phyloP scores from a whole-genome alignment of 2,113 vertebrate species.

The Oenanthe melanoleuca region DNA sequence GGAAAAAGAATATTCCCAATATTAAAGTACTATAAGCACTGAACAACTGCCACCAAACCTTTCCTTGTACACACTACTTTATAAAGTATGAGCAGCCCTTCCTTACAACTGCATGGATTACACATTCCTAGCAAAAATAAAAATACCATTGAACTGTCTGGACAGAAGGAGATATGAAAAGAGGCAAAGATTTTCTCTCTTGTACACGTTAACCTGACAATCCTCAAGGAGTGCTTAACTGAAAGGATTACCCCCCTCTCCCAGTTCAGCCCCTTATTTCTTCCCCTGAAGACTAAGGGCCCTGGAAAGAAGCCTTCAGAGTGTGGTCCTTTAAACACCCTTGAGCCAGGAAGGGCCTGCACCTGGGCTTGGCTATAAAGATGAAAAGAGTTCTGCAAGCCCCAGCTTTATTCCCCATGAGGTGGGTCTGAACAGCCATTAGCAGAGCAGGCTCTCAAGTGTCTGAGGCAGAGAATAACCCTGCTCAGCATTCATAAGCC shows the following conservation, averaged over 20 bases:
- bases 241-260: not conserved
- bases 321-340: slow-evolving; percentile 11
- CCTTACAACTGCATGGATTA: not conserved
- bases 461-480: slow-evolving; percentile 27
- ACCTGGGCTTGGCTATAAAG: slow-evolving; percentile 51
- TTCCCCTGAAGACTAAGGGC: not conserved
- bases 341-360: slow-evolving; percentile 40
- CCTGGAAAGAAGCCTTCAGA: slow-evolving; percentile 32
- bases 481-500: not conserved
- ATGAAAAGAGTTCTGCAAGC: slow-evolving; percentile 42
- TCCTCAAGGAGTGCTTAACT: slow-evolving; percentile 14
- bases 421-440: slow-evolving; percentile 38
- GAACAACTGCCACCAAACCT: not conserved
- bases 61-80: not conserved
- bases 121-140: not conserved
- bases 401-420: slow-evolving; percentile 47
- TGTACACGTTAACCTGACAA: not conserved
- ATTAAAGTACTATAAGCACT: not conserved
- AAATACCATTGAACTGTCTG: not conserved
- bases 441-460: slow-evolving; percentile 32
- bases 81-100: not conserved
- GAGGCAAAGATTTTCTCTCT: slow-evolving; percentile 19
- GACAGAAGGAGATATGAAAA: not conserved
- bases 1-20: not conserved
- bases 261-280: not conserved